Conservation (phyloP, 2,797 vertebrate species). For the Sebastes cheni region DNA sequence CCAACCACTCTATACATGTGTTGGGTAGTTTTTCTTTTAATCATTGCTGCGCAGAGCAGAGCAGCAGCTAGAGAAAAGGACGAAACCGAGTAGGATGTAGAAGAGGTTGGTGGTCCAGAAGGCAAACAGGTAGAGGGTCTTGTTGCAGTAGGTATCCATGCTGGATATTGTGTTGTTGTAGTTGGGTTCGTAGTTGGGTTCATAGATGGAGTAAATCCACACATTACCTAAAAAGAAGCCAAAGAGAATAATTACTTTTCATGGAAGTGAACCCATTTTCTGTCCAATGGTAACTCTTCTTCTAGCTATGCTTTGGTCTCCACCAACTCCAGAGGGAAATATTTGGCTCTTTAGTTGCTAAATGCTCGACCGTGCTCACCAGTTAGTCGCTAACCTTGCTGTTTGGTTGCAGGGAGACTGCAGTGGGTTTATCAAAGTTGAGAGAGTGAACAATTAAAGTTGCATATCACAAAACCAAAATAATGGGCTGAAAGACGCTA, state of each 20-base stretch:
- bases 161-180: not conserved
- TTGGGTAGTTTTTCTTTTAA: not conserved
- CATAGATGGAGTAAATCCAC: slow-evolving; percentile 18
- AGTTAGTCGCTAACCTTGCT: too few relatives aligned
- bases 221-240: not conserved
- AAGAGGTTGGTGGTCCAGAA: slow-evolving; percentile 5
- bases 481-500: not conserved
- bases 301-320: not conserved
- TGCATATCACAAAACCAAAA: not conserved
- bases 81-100: not conserved
- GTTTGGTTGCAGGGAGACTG: too few relatives aligned
- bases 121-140: not conserved
- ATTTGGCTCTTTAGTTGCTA: not conserved
- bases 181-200: slow-evolving; percentile 7
- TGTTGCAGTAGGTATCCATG: not conserved
- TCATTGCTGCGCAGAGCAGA: rapidly evolving
- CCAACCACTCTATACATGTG: not conserved
- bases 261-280: not conserved
- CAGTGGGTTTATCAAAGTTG: not conserved
- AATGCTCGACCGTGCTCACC: not conserved
- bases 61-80: not conserved
- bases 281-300: not conserved
- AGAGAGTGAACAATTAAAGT: not conserved
- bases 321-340: not conserved
- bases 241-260: not conserved